Evolutionary conservation across 2,888 invertebrate genomes (phyloP).

Genomic region (Archaeoteleia sp.): DNA sequence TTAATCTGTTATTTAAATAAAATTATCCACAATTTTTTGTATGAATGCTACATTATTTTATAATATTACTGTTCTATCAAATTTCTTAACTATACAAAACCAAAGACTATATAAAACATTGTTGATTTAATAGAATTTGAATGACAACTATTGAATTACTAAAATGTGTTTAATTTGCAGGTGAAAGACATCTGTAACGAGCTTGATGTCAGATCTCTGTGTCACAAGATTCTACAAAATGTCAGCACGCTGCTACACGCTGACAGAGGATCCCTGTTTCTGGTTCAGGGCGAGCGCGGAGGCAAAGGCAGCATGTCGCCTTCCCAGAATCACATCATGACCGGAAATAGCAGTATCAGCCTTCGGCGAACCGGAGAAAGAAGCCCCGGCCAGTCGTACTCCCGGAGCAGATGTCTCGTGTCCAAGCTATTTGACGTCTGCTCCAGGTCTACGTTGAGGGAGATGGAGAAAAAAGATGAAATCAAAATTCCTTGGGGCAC

Average conservation of each 20-base stretch:
- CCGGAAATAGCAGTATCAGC: slow-evolving; percentile 40
- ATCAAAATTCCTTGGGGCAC: slow-evolving; percentile 96
- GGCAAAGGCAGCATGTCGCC: slow-evolving; percentile 72
- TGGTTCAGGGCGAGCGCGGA: slow-evolving; percentile 84
- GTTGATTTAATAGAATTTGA: no score
- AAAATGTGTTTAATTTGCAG: slow-evolving; percentile 75
- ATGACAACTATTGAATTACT: no score
- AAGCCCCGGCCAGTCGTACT: slow-evolving; percentile 53
- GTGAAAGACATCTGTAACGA: slow-evolving; percentile 97
- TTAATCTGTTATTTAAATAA: no score
- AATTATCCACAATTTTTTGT: no score
- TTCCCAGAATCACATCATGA: slow-evolving; percentile 65
- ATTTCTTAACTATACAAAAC: no score
- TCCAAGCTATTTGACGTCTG: slow-evolving; percentile 97
- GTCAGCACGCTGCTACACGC: slow-evolving; percentile 94
- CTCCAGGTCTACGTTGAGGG: slow-evolving; percentile 92
- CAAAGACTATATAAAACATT: no score
- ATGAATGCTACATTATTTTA: no score
- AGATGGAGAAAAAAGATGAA: slow-evolving; percentile 94
- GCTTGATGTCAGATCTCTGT: slow-evolving; percentile 92
- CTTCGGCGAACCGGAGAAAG: slow-evolving; percentile 13
- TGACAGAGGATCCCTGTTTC: slow-evolving; percentile 93
- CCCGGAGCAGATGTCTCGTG: slow-evolving; percentile 83
- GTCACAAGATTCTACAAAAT: slow-evolving; percentile 97
- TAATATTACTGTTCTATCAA: no score